Conservation (phyloP, 2,888 invertebrate species). For the Microctonus aethiopoides region DNA sequence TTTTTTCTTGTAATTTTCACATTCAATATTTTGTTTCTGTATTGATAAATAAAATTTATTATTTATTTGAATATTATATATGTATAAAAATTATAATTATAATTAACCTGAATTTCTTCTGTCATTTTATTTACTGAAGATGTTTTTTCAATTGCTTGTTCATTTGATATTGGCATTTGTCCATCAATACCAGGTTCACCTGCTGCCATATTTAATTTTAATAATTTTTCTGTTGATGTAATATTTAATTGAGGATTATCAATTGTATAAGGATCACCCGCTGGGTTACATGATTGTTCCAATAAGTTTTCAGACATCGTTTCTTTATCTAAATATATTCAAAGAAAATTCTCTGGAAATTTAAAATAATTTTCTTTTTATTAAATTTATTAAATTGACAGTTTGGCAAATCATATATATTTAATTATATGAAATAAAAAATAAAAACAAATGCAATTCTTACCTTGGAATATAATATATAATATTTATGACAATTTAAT, state of each 20-base stretch:
- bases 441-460: neutral
- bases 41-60: neutral
- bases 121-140: neutral
- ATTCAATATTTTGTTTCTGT: slow-evolving; percentile 54
- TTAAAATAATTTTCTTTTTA: neutral
- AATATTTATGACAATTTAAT: neutral
- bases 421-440: neutral
- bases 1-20: slow-evolving; percentile 54
- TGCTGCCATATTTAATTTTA: slow-evolving; percentile 13
- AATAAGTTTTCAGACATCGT: slow-evolving; percentile 47
- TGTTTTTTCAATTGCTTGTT: slow-evolving; percentile 8
- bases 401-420: neutral
- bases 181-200: slow-evolving; percentile 17
- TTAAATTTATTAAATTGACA: neutral
- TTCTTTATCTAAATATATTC: neutral
- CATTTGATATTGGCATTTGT: slow-evolving; percentile 39
- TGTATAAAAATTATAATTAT: neutral
- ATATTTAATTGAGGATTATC: slow-evolving; percentile 13
- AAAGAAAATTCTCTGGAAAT: neutral
- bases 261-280: slow-evolving; percentile 41
- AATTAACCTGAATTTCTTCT: neutral
- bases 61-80: neutral
- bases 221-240: neutral
- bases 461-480: neutral
- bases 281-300: slow-evolving; percentile 39